Base-by-base conservation (phyloP, 1,140 invertebrate genomes). In the Philopotamus ludificatus region DNA sequence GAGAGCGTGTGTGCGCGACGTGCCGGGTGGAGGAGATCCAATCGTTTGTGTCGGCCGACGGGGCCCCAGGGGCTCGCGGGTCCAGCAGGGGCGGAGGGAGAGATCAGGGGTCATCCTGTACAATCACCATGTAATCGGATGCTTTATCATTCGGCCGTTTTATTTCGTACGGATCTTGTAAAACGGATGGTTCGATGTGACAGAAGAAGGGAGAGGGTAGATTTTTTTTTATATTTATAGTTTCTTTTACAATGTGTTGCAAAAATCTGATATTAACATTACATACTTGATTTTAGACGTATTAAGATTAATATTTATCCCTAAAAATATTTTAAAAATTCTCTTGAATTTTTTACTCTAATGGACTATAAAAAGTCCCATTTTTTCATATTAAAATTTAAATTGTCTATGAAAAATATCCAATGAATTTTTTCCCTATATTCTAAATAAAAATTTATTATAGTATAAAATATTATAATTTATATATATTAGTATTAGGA, bases 41-140 rank as follows among this genome's bases (percentile, higher is more conserved):
- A 63, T 63, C 62, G 62, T 63, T 63, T 51, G 62, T 51, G 51
- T 41, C 51, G 62, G 62, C 55, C 51, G 16, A 63, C 51, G 62
- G 47, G 49, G n/a, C 62, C 62, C 62, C 41, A 21, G 62, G 51
- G 62, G 54, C 50, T 8, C 3, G 20, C 8, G 50, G 12, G 15
- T 7, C 28, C 12, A 12, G 28, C 4, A 34, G 4, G 28, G 4
- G 28, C 4, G 28, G 28, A 12, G 28, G 12, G 12, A 34, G 28
- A 12, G 12, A 34, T 34, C 28, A 12, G 28, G 12, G 28, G 28
- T 34, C 28, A 12, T 7, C 28, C 12, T 34, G 28, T 34, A 34
- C 4, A 34, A 34, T 34, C 28, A 34, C 28, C 28, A 4, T 12
- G 28, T 34, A 34, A 34, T 34, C 28, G 28, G 12, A 34, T 34